Conservation (phyloP, 2,797 vertebrate species). For the Phoxinus dragarum region DNA sequence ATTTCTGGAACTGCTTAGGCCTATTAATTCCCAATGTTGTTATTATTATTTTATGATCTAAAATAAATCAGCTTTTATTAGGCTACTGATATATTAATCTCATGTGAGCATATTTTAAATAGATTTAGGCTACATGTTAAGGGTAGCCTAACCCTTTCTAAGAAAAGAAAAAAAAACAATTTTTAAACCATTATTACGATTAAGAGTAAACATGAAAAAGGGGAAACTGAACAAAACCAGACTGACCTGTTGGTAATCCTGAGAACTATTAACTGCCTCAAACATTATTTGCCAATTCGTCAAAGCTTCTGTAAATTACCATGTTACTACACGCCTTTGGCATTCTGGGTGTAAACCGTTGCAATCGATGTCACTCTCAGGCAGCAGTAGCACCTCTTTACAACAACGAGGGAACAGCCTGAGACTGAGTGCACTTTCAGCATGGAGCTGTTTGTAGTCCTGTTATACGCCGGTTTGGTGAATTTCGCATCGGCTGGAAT, state of each 20-base stretch:
- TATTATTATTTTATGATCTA: neutral
- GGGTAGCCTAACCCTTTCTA: neutral
- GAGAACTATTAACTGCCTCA: constrained; percentile 18
- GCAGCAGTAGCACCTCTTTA: constrained; percentile 10
- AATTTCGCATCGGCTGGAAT: constrained; percentile 61
- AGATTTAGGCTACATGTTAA: neutral
- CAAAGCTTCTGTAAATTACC: constrained; percentile 26
- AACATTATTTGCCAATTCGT: constrained; percentile 12
- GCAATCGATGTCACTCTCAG: constrained; percentile 50
- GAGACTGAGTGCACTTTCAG: constrained; percentile 49
- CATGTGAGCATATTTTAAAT: neutral
- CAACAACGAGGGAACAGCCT: constrained; percentile 44
- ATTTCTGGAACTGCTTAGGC: too few relatives aligned
- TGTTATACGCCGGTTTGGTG: constrained; percentile 58
- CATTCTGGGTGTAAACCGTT: constrained; percentile 48
- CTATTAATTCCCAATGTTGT: neutral
- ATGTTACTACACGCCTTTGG: constrained; percentile 35
- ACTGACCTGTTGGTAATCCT: neutral
- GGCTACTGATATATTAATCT: neutral
- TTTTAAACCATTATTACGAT: too few relatives aligned
- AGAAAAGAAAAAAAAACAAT: neutral
- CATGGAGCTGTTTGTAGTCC: constrained; percentile 69
- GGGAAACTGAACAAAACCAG: constrained; percentile 3
- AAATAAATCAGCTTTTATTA: neutral
- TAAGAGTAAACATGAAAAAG: too few relatives aligned